Conservation (phyloP, 2,888 invertebrate genomes). For the Spilosoma lubricipeda region DNA sequence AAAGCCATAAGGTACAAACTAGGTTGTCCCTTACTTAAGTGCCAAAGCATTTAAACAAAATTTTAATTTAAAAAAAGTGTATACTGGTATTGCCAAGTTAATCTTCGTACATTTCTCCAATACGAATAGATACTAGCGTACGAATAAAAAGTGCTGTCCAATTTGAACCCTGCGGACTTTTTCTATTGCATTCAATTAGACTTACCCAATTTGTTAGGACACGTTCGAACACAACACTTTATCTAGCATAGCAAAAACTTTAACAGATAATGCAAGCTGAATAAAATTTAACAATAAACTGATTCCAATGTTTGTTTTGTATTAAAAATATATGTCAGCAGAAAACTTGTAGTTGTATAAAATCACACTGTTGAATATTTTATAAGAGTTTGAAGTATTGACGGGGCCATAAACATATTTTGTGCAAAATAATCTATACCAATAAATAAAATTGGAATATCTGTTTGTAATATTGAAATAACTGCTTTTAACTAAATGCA, state of each 20-base stretch:
- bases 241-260: constrained; percentile 27
- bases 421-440: not conserved
- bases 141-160: constrained; percentile 9
- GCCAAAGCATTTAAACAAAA: not conserved
- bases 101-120: constrained; percentile 8
- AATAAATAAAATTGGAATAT: too few relatives aligned
- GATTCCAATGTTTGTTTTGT: not conserved
- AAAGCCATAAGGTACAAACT: not conserved
- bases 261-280: constrained; percentile 30
- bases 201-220: constrained; percentile 52
- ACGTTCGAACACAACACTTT: constrained; percentile 34
- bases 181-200: constrained; percentile 56
- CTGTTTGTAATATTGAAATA: too few relatives aligned
- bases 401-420: not conserved
- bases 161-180: constrained; percentile 30
- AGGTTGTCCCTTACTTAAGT: not conserved
- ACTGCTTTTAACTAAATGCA: too few relatives aligned
- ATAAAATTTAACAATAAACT: constrained; percentile 13
- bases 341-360: not conserved
- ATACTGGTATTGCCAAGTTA: constrained; percentile 5
- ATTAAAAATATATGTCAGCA: not conserved
- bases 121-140: not conserved
- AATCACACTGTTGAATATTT: not conserved
- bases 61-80: not conserved
- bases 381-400: not conserved